Evolutionary conservation across 2,888 invertebrate species (phyloP).

Genomic region (Dromius quadrimaculatus): DNA sequence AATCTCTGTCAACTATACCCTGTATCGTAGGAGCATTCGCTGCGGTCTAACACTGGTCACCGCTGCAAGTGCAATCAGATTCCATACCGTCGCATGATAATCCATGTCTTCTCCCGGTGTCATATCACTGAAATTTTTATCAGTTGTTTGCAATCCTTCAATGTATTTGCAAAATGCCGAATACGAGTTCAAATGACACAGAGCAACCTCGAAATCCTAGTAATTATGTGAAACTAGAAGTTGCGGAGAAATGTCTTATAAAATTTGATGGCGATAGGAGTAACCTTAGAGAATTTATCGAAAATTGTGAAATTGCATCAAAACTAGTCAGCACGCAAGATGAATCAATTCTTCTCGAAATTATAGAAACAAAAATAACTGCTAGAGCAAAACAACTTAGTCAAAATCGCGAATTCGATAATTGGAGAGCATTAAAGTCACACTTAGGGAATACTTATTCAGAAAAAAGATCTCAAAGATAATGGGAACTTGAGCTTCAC

Average conservation of each 20-base stretch:
- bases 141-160: no score
- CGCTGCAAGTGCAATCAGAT: no score
- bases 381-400: constrained; percentile 54
- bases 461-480: constrained; percentile 57
- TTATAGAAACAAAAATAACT: constrained; percentile 55
- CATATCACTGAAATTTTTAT: no score
- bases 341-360: constrained; percentile 50
- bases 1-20: no score
- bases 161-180: no score
- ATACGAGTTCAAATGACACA: no score
- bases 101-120: no score
- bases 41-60: no score
- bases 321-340: neutral
- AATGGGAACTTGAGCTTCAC: constrained; percentile 59
- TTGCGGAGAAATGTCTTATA: neutral
- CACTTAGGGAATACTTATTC: constrained; percentile 52
- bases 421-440: constrained; percentile 55
- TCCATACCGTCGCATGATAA: no score
- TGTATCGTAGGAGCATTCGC: no score
- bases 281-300: constrained; percentile 1
- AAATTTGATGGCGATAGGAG: constrained; percentile 14
- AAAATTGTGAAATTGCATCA: neutral
- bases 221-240: no score
- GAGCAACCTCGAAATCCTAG: no score
- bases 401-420: constrained; percentile 53